These are phyloP conservation scores for Fragum whitleyi DNA, from an alignment of 2,888 invertebrate genomes.

Conservation along the genomic window DNA sequence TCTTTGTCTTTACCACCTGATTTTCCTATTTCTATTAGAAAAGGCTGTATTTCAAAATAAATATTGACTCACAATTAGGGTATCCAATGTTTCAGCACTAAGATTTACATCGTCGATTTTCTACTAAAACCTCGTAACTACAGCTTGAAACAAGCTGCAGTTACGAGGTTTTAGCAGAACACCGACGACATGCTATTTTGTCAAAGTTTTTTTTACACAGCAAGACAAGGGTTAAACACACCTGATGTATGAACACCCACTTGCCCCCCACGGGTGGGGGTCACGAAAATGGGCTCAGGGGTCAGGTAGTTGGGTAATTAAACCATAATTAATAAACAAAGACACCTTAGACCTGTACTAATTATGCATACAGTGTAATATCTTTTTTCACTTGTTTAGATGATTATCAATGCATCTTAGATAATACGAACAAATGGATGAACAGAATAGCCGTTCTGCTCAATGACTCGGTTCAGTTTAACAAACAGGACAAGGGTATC, in stretches of 20 bases:
- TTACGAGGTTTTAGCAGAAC: too few species aligned
- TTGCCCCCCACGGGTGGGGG: neutral
- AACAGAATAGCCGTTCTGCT: slow-evolving; percentile 55
- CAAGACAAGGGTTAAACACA: slow-evolving; percentile 3
- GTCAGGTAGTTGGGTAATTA: slow-evolving; percentile 5
- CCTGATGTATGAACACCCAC: slow-evolving; percentile 6
- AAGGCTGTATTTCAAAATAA: too few species aligned
- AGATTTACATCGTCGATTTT: too few species aligned
- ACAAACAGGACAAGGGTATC: slow-evolving; percentile 52
- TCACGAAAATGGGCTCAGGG: neutral
- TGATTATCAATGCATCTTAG: slow-evolving; percentile 50
- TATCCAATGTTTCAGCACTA: too few species aligned
- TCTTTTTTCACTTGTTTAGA: slow-evolving; percentile 32
- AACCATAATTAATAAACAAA: slow-evolving; percentile 14
- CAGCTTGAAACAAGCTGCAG: too few species aligned
- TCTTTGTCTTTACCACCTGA: too few species aligned
- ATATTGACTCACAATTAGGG: too few species aligned
- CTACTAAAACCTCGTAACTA: too few species aligned
- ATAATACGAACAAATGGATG: slow-evolving; percentile 46
- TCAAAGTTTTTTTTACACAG: too few species aligned
- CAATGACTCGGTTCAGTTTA: slow-evolving; percentile 54
- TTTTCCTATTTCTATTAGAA: too few species aligned
- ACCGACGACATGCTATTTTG: too few species aligned
- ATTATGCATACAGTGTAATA: slow-evolving; percentile 50
- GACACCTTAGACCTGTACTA: slow-evolving; percentile 27